A percentile compares a stretch with the other conserved stretches of the same genome.
These are phyloP conservation scores for Megalops atlanticus DNA, from an alignment of 2,113 vertebrate genomes.

Conservation along the genomic window DNA sequence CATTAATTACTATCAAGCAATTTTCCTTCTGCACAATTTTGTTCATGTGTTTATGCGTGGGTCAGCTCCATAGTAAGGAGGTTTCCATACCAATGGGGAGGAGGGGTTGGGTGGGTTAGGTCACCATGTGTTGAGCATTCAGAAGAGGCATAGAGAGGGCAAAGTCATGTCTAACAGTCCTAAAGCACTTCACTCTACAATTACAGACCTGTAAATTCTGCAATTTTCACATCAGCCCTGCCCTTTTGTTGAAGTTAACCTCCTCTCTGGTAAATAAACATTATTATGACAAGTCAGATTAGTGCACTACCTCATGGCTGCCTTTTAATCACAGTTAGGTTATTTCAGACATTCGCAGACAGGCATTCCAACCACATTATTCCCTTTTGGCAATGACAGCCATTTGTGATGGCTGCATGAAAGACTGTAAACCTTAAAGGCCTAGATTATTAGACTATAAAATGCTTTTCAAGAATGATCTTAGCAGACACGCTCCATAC, in stretches of 20 bases:
- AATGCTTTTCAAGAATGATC: not conserved
- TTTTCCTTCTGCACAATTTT: no score
- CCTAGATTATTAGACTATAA: conserved; percentile 5
- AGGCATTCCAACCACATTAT: conserved; percentile 2
- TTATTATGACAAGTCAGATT: conserved; percentile 15
- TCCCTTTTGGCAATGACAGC: conserved; percentile 21
- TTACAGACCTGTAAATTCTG: not conserved
- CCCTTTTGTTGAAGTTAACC: conserved; percentile 12
- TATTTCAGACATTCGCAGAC: not conserved
- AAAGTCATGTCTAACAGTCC: conserved; percentile 46
- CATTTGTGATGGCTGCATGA: conserved; percentile 13
- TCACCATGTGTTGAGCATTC: conserved; percentile 36
- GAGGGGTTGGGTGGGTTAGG: conserved; percentile 32
- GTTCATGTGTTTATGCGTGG: no score
- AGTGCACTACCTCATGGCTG: not conserved
- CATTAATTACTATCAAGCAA: no score
- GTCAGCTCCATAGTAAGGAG: no score
- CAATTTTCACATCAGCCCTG: conserved; percentile 10
- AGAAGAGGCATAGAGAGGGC: conserved; percentile 32
- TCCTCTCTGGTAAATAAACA: conserved; percentile 14
- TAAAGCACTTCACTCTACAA: not conserved
- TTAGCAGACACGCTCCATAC: not conserved
- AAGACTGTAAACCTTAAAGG: conserved; percentile 4
- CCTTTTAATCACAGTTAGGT: conserved; percentile 17
- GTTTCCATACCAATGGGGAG: conserved; percentile 33